Evolutionary conservation across 2,113 vertebrate species (phyloP), one percentile per base, ranked within the genome.

Genomic region (Panurus biarmicus): DNA sequence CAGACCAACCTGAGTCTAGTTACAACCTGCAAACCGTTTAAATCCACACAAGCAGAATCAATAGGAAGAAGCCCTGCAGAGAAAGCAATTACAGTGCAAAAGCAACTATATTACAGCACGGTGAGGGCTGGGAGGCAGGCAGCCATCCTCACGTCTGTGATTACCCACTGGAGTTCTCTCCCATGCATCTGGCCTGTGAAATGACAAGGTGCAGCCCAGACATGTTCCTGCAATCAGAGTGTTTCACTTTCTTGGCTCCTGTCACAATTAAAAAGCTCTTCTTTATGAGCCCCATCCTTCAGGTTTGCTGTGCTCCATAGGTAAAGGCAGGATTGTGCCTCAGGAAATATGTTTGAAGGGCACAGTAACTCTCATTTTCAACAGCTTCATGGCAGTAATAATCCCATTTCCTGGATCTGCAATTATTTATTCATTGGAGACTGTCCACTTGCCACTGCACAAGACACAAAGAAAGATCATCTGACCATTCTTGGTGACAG

Each of bases 61-160:
- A 95, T 95, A 95, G 93, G 93, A 96, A 96, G 92, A 89, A 94
- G 79, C 87, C 93, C 96, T 94, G 94, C 94, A 95, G 94, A 96
- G 95, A 95, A 95, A 95, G 94, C 94, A 97, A 96, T 97, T 96
- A 96, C 90, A 88, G 79, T 67, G 83, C 90, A 90, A 94, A 96
- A 96, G 94, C 82, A 95, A 67, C 94, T 92, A 29, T 65, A 95
- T 88, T 93, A 85, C 83, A 89, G 91, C 76, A 53, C 1, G 7
- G 91, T 81, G 95, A 93, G 21, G 56, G 75, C 91, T 88, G 82
- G 85, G 85, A 95, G 93, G 91, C 90, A 90, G 94, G 88, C 87
- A 87, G 93, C 90, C 82, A 92, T 81, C 95, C 92, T 94, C 82
- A 77, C 93, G 88, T 77, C 65, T 88, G 69, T 90, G 94, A 95